Percentiles rank a stretch among this genome's conserved stretches.
Conservation (phyloP, 2,888 invertebrate genomes). For the Thymelicus sylvestris region DNA sequence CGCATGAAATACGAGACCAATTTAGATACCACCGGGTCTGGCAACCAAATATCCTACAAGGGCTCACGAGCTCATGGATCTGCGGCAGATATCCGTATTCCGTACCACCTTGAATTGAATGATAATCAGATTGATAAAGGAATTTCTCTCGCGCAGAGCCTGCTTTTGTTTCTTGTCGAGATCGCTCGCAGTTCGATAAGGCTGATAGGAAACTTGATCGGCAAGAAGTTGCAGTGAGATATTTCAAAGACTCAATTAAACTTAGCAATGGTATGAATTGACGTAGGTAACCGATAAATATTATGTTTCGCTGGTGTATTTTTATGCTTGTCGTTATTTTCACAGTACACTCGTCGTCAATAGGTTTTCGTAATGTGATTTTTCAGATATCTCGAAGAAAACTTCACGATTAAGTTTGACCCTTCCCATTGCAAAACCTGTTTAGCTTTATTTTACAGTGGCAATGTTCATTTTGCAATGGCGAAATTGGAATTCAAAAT, state of each 20-base stretch:
- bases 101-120: slow-evolving; percentile 17
- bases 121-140: slow-evolving; percentile 21
- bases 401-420: no score
- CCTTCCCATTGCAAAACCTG: no score
- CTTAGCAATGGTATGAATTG: background rate
- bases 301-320: background rate
- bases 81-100: background rate
- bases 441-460: no score
- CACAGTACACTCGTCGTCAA: background rate
- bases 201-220: slow-evolving; percentile 1
- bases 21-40: background rate
- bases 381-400: background rate
- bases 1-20: background rate
- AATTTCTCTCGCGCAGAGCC: slow-evolving; percentile 23
- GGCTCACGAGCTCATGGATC: slow-evolving; percentile 10
- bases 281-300: background rate
- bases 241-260: slow-evolving; percentile 16
- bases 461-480: no score
- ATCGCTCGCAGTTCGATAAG: background rate
- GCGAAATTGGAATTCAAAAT: no score
- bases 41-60: slow-evolving; percentile 10
- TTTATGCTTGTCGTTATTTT: background rate
- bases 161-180: slow-evolving; percentile 19
- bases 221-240: background rate
- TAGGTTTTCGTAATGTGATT: background rate